Evolutionary conservation across 2,797 vertebrate genomes (phyloP), one percentile per base, ranked within the genome.

Genomic region (Sebastes alutus): DNA sequence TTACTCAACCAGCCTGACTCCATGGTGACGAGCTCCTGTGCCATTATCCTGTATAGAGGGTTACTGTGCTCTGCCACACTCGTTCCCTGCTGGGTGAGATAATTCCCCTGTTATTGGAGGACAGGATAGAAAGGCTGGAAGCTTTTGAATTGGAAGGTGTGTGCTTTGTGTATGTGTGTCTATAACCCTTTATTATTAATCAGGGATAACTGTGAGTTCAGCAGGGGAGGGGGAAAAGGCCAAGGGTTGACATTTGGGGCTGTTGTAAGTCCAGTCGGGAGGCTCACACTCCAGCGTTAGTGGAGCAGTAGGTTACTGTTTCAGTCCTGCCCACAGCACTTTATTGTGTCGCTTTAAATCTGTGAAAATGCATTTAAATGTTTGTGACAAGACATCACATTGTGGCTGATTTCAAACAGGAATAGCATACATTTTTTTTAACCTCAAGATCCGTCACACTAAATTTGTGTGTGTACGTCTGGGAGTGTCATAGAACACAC

Each of bases 141-240:
- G 32, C 81, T 73, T 64, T 18, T 84, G 76, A 52, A 58, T 22
- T 25, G 56, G 4, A 13, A 25, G 55, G 75, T 73, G 69, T 62
- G 23, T 4, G 72, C 65, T 77, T 75, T 77, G 80, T 72, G 65
- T 60, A 23, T 63, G 75, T 67, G 55, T 80, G 68, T 83, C 23
- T 78, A 42, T 71, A 64, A 68, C 13, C 67, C 69, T 92, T 82
- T 81, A 92, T 93, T 92, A 91, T 93, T 91, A 82, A 91, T 90
- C 67, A 61, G 65, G 12, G 27, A 81, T 87, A 82, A 79, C 74
- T 70, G 82, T 59, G 78, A 90, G 73, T 81, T 83, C 82, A 89
- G 83, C 70, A 72, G 80, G 75, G 74, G 64, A 83, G 82, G 63
- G 66, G 58, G 72, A 65, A 78, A 66, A 77, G 82, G 88, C 77